A percentile compares a stretch with the other conserved stretches of the same genome.
phyloP scores from a whole-genome alignment of 2,888 invertebrate species.

The Leistus spinibarbis region DNA sequence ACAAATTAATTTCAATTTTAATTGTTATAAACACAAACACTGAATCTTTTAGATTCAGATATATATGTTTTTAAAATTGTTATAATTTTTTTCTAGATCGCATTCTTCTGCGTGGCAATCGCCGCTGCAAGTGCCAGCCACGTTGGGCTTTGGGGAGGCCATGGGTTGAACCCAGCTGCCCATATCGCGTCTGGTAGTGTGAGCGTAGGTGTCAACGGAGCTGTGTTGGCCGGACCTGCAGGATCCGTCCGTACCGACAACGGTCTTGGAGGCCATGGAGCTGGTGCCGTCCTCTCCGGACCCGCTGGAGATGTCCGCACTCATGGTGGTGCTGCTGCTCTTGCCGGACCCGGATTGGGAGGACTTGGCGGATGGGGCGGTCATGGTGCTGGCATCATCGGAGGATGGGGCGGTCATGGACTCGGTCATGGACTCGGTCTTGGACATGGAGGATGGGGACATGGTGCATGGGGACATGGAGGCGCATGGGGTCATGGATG shows the following conservation, averaged over 20 bases:
- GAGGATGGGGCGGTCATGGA: slow-evolving; percentile 15
- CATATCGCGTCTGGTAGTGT: slow-evolving; percentile 24
- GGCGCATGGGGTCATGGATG: slow-evolving; percentile 23
- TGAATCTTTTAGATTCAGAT: not conserved
- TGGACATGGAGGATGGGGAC: slow-evolving; percentile 31
- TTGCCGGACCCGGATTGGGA: slow-evolving; percentile 31
- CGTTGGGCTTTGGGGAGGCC: slow-evolving; percentile 13
- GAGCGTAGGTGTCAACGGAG: slow-evolving; percentile 22
- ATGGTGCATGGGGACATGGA: slow-evolving; percentile 25
- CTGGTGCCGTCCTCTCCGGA: slow-evolving; percentile 43
- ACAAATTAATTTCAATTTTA: not conserved
- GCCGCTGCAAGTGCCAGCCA: slow-evolving; percentile 13
- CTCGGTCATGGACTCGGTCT: slow-evolving; percentile 3
- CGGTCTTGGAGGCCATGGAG: slow-evolving; percentile 38
- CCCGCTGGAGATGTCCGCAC: slow-evolving; percentile 48
- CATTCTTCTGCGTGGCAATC: not conserved
- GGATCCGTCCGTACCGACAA: slow-evolving; percentile 29
- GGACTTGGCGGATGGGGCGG: slow-evolving; percentile 29
- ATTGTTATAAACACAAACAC: not conserved
- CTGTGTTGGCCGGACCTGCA: slow-evolving; percentile 32
- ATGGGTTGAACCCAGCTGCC: slow-evolving; percentile 25
- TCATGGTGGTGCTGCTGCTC: slow-evolving; percentile 43
- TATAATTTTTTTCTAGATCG: slow-evolving; percentile 1
- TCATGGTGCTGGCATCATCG: slow-evolving; percentile 47
- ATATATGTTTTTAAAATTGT: not conserved